phyloP scores from a whole-genome alignment of 2,113 vertebrate species.

The Regulus satrapa region DNA sequence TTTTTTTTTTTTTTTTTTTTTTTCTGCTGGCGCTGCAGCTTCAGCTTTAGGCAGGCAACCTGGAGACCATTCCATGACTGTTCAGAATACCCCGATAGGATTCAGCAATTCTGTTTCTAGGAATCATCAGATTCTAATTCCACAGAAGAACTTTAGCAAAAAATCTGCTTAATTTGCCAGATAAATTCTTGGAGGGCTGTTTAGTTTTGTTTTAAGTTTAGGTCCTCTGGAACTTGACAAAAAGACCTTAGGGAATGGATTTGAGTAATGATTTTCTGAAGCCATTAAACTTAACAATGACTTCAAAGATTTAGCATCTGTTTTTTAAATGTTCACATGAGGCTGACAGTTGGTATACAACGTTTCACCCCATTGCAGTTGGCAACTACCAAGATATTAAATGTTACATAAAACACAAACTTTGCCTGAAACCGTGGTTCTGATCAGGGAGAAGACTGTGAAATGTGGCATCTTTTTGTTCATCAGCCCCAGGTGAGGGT shows the following conservation, averaged over 20 bases:
- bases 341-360: conserved; percentile 52
- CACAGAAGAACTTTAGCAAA: not conserved
- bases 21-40: not conserved
- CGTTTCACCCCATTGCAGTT: conserved; percentile 6
- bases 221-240: conserved; percentile 25
- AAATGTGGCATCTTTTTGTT: not conserved
- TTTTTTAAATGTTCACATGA: conserved; percentile 52
- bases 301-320: conserved; percentile 64
- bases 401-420: conserved; percentile 7
- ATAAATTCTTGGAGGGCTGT: conserved; percentile 5
- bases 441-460: not conserved
- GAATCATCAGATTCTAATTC: not conserved
- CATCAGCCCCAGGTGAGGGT: not conserved
- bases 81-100: not conserved
- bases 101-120: not conserved
- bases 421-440: not conserved
- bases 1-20: not conserved
- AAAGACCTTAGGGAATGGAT: conserved; percentile 48
- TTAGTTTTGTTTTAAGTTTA: conserved; percentile 17
- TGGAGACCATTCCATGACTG: not conserved
- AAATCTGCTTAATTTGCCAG: not conserved
- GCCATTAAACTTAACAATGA: conserved; percentile 63
- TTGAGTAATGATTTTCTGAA: conserved; percentile 62
- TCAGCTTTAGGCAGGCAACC: not conserved
- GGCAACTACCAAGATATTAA: conserved; percentile 41